Percentiles rank a stretch among this genome's conserved stretches.
Conservation (phyloP, 1,140 invertebrate species). For the Philopotamus ludificatus region DNA sequence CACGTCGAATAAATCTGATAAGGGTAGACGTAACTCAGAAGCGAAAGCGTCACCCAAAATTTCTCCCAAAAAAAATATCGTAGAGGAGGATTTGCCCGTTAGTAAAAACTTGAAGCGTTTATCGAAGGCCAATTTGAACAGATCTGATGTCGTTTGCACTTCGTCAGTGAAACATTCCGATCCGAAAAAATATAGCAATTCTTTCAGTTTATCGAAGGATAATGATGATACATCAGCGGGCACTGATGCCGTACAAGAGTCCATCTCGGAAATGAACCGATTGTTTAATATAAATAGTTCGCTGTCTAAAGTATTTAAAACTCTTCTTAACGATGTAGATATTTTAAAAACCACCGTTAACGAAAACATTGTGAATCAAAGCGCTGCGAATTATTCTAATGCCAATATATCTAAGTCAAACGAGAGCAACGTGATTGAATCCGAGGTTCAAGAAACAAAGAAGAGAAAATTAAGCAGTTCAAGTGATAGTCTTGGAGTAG, state of each 20-base stretch:
- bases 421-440: not conserved
- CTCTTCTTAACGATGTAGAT: not conserved
- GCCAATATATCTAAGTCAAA: not conserved
- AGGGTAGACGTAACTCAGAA: not conserved
- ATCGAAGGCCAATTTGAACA: not conserved
- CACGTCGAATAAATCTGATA: too few relatives aligned
- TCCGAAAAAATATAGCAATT: not conserved
- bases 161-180: too few relatives aligned
- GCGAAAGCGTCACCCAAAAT: not conserved
- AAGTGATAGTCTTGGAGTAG: too few relatives aligned
- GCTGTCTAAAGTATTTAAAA: not conserved
- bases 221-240: not conserved
- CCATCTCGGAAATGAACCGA: conserved; percentile 3
- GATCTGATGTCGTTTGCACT: not conserved
- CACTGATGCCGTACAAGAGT: conserved; percentile 1
- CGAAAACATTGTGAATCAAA: too few relatives aligned
- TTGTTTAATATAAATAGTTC: conserved; percentile 2
- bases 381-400: not conserved
- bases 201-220: not conserved
- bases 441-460: not conserved
- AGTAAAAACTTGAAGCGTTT: not conserved
- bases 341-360: not conserved
- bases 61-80: not conserved
- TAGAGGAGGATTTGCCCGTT: not conserved
- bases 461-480: not conserved